Conservation (phyloP, 2,888 invertebrate species). For the Baccha elongata region DNA sequence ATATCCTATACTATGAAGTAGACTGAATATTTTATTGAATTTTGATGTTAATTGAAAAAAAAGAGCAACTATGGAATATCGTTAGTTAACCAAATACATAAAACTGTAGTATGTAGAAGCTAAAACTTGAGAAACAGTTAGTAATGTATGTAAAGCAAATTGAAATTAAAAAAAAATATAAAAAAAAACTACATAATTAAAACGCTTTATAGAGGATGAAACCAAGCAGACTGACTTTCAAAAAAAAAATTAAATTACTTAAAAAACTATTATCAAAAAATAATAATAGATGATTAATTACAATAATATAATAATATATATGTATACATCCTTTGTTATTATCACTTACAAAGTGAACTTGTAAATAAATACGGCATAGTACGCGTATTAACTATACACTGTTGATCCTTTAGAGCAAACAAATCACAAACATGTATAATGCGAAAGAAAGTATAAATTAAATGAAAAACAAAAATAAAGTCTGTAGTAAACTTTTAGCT, state of each 20-base stretch:
- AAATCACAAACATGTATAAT: slow-evolving; percentile 13
- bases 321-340: slow-evolving; percentile 27
- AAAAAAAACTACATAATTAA: slow-evolving; percentile 14
- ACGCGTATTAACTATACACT: slow-evolving; percentile 41
- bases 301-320: too few species aligned
- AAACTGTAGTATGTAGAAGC: slow-evolving; percentile 2
- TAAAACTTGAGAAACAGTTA: slow-evolving; percentile 21
- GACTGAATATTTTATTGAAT: slow-evolving; percentile 55
- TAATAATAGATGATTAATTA: not conserved
- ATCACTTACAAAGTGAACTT: slow-evolving; percentile 34
- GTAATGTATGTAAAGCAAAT: slow-evolving; percentile 5
- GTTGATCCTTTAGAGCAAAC: slow-evolving; percentile 41
- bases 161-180: slow-evolving; percentile 30
- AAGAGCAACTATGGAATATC: slow-evolving; percentile 24
- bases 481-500: slow-evolving; percentile 59
- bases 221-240: slow-evolving; percentile 66
- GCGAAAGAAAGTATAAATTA: slow-evolving; percentile 13
- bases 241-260: slow-evolving; percentile 37
- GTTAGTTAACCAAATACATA: slow-evolving; percentile 30
- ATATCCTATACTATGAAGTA: slow-evolving; percentile 23
- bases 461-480: slow-evolving; percentile 36
- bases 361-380: slow-evolving; percentile 47
- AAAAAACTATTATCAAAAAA: slow-evolving; percentile 30
- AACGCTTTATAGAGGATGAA: slow-evolving; percentile 59
- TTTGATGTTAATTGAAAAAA: slow-evolving; percentile 32